Conservation (phyloP, 2,113 vertebrate genomes). For the Lampris megalopsis region DNA sequence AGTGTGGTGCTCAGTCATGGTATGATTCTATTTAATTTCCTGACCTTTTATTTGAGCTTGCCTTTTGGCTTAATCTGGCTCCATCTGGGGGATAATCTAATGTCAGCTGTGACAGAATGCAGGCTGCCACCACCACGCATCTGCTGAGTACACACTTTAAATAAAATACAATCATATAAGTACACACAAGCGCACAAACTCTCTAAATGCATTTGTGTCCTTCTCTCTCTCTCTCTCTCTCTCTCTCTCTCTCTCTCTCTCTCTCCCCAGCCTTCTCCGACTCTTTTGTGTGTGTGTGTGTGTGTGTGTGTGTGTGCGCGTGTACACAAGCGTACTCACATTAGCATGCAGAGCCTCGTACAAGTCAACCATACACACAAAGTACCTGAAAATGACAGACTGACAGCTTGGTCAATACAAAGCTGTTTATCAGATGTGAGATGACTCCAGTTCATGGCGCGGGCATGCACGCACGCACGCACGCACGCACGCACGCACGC, state of each 20-base stretch:
- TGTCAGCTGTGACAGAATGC: conserved; percentile 18
- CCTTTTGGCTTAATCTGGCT: conserved; percentile 48
- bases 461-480: conserved; percentile 9
- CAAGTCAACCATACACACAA: not conserved
- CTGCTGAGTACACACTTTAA: not conserved
- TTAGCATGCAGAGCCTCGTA: too few species aligned
- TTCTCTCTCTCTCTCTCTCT: not conserved
- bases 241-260: not conserved
- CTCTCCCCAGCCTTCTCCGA: not conserved
- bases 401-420: conserved; percentile 16
- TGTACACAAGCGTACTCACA: not conserved
- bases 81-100: conserved; percentile 58
- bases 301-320: not conserved
- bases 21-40: conserved; percentile 32
- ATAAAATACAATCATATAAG: too few species aligned
- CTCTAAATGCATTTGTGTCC: not conserved
- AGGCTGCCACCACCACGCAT: conserved; percentile 39
- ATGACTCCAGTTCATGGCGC: conserved; percentile 14
- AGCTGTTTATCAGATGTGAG: conserved; percentile 28
- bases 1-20: not conserved
- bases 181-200: not conserved
- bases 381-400: conserved; percentile 9
- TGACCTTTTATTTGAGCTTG: conserved; percentile 40
- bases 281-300: not conserved
- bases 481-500: not conserved